Conservation (phyloP, 1,140 invertebrate species). For the Drosophila equinoxialis region DNA sequence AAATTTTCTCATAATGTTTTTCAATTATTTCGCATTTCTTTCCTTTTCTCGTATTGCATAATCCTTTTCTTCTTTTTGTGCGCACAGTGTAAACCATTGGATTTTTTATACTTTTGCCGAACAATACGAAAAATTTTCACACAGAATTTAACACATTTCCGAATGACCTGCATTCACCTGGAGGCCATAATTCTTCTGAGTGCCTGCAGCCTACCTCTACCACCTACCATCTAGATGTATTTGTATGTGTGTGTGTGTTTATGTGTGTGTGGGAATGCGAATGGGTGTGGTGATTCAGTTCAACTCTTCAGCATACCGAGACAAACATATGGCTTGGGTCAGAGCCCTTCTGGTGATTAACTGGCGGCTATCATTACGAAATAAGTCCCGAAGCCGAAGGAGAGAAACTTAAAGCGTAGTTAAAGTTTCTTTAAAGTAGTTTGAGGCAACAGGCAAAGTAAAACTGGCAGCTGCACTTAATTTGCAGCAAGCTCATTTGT, state of each 20-base stretch:
- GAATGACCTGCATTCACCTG: conserved; percentile 29
- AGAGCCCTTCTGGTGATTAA: conserved; percentile 49
- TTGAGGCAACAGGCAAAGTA: conserved; percentile 44
- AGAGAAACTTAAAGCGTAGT: conserved; percentile 58
- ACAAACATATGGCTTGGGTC: conserved; percentile 18
- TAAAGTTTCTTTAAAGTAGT: conserved; percentile 71
- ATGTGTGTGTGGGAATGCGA: not conserved
- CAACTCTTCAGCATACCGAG: conserved; percentile 1
- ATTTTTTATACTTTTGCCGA: conserved; percentile 1
- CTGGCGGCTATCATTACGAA: conserved; percentile 48
- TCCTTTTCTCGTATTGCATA: not conserved
- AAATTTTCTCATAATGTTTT: not conserved
- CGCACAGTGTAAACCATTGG: not conserved
- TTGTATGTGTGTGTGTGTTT: not conserved
- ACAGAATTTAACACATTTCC: conserved; percentile 55
- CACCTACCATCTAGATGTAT: not conserved
- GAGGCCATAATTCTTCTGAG: conserved; percentile 47
- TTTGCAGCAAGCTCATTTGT: conserved; percentile 75
- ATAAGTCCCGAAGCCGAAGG: conserved; percentile 4
- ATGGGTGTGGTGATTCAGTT: conserved; percentile 3
- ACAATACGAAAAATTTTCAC: conserved; percentile 46
- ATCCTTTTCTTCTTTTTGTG: not conserved
- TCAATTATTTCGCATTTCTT: not conserved
- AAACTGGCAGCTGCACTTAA: conserved; percentile 78
- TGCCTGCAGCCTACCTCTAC: conserved; percentile 10